These are phyloP conservation scores for Basileuterus tristriatus DNA, from an alignment of 2,797 vertebrate genomes.

Conservation along the genomic window DNA sequence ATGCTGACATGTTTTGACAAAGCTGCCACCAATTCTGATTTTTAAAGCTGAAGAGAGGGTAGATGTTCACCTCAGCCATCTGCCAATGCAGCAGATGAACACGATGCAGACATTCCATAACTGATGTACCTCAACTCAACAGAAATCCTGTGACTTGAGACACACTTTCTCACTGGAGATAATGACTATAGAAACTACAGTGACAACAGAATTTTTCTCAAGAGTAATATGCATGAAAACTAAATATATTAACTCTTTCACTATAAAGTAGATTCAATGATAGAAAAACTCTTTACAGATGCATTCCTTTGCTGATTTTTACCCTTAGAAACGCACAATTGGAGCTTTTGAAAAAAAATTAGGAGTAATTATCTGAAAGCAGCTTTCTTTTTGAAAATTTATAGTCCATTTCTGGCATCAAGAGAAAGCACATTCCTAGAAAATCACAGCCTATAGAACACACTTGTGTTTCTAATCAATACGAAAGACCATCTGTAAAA, in stretches of 20 bases:
- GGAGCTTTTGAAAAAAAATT: not conserved
- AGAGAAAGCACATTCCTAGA: not conserved
- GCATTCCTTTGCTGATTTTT: not conserved
- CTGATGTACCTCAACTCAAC: not conserved
- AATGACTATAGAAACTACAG: not conserved
- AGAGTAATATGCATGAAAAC: not conserved
- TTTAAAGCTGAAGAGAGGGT: not conserved
- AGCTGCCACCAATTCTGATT: not conserved
- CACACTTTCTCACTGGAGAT: not conserved
- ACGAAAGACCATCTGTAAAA: not conserved
- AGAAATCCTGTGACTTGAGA: not conserved
- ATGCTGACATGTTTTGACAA: constrained; percentile 20
- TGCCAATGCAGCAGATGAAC: not conserved
- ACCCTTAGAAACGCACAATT: not conserved
- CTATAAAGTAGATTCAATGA: not conserved
- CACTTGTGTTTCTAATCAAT: not conserved
- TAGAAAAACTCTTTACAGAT: not conserved
- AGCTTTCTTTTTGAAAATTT: not conserved
- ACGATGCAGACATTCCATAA: not conserved
- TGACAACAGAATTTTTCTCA: not conserved
- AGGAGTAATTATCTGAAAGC: not conserved
- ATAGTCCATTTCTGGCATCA: not conserved
- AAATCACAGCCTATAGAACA: not conserved
- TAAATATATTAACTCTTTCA: not conserved
- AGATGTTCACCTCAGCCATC: constrained; percentile 24